These are phyloP conservation scores for Lasioglossum figueresi DNA, from an alignment of 2,888 invertebrate species.

Conservation along the genomic window DNA sequence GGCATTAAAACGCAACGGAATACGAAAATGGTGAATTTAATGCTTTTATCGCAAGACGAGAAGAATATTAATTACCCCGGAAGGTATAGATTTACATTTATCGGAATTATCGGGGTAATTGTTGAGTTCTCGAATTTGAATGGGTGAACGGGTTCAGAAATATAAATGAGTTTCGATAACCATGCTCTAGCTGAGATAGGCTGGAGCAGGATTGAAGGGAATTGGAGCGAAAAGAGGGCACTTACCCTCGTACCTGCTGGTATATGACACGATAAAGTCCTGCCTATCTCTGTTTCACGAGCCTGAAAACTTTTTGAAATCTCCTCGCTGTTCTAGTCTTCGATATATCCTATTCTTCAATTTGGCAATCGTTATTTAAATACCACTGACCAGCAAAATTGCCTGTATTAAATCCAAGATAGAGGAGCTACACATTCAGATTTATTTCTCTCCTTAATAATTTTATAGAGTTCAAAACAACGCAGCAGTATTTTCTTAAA, in stretches of 20 bases:
- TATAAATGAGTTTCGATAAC: conserved; percentile 75
- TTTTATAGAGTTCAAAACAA: not conserved
- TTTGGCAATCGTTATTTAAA: conserved; percentile 44
- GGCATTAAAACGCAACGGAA: not conserved
- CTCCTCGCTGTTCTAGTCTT: conserved; percentile 56
- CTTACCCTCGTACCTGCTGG: conserved; percentile 65
- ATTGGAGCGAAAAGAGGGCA: conserved; percentile 74
- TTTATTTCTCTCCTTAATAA: not conserved
- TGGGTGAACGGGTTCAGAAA: conserved; percentile 72
- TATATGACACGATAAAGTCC: conserved; percentile 74
- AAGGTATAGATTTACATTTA: conserved; percentile 8
- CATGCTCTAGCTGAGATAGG: conserved; percentile 59
- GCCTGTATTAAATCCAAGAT: not conserved
- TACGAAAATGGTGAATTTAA: not conserved
- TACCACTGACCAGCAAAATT: conserved; percentile 40
- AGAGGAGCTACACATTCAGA: not conserved
- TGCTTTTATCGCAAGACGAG: not conserved
- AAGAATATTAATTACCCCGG: not conserved
- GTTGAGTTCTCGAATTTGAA: conserved; percentile 37
- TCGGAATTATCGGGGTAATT: conserved; percentile 20
- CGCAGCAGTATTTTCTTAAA: not conserved
- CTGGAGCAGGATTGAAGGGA: conserved; percentile 68
- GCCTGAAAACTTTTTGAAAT: conserved; percentile 55
- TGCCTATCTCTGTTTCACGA: conserved; percentile 46
- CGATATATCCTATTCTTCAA: conserved; percentile 56